These are phyloP conservation scores for Meandrusa payeni DNA, from an alignment of 2,888 invertebrate genomes.

Conservation along the genomic window DNA sequence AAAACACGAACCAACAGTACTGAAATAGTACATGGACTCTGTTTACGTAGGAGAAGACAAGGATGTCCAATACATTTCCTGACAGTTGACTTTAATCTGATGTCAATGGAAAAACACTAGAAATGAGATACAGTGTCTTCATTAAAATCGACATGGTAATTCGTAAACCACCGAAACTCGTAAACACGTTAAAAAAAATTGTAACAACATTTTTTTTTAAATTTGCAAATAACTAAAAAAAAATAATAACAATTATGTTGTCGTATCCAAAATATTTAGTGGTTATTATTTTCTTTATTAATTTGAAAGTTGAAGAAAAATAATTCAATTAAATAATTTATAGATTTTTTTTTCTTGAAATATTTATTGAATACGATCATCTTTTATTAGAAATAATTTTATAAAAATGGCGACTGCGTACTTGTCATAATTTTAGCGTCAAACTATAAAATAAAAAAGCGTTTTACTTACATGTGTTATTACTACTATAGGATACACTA, in stretches of 20 bases:
- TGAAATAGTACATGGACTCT: constrained; percentile 35
- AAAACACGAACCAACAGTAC: constrained; percentile 40
- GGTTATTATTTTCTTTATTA: too few species aligned
- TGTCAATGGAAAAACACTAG: constrained; percentile 16
- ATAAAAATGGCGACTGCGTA: constrained; percentile 23
- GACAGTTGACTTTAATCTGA: constrained; percentile 22
- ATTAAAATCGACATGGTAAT: neutral
- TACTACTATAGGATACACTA: constrained; percentile 66
- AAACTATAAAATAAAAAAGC: constrained; percentile 6
- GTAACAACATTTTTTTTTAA: neutral
- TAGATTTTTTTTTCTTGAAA: too few species aligned
- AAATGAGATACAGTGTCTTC: constrained; percentile 6
- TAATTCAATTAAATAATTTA: too few species aligned
- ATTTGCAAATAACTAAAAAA: too few species aligned
- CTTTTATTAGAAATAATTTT: too few species aligned
- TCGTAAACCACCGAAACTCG: constrained; percentile 5
- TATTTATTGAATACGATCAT: too few species aligned
- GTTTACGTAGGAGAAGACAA: constrained; percentile 30
- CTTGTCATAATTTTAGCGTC: constrained; percentile 4
- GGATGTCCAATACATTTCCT: constrained; percentile 28
- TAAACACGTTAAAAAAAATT: neutral
- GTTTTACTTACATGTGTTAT: constrained; percentile 63
- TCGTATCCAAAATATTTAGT: too few species aligned
- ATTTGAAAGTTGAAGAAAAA: too few species aligned
- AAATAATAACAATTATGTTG: too few species aligned